A percentile compares a stretch with the other conserved stretches of the same genome.
These are phyloP conservation scores for Phocoena phocoena DNA, from an alignment of 2,113 vertebrate species.

Conservation along the genomic window DNA sequence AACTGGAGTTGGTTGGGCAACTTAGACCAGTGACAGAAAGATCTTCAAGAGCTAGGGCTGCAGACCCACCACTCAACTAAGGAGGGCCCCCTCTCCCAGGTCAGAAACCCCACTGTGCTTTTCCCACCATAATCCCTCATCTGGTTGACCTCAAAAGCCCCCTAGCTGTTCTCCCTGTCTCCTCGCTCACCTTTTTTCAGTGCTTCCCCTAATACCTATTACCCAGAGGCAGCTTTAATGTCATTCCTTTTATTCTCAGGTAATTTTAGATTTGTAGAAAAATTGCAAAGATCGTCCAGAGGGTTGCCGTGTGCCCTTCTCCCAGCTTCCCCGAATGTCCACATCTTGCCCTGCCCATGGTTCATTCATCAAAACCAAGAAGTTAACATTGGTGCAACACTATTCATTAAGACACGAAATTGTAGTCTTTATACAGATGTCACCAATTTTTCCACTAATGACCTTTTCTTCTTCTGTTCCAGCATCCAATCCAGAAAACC, in stretches of 20 bases:
- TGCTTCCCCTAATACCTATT: neutral
- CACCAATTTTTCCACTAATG: neutral
- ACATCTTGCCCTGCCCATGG: neutral
- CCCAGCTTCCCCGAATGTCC: neutral
- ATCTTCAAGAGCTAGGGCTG: neutral
- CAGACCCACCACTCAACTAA: neutral
- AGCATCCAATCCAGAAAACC: neutral
- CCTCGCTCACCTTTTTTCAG: neutral
- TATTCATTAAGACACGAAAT: neutral
- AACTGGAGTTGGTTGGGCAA: neutral
- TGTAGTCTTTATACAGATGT: neutral
- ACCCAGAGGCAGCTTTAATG: neutral
- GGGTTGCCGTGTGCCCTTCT: neutral
- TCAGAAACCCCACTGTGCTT: neutral
- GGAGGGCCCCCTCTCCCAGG: neutral
- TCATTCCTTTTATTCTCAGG: neutral
- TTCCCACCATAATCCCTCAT: neutral
- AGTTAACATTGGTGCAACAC: accelerated
- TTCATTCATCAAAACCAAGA: neutral
- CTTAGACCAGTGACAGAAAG: neutral
- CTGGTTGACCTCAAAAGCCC: neutral
- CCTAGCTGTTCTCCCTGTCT: neutral
- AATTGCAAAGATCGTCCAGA: neutral
- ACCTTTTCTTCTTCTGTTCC: neutral
- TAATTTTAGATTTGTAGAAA: neutral